These are phyloP conservation scores for Lithophane leautieri DNA, from an alignment of 2,888 invertebrate species.

Conservation along the genomic window DNA sequence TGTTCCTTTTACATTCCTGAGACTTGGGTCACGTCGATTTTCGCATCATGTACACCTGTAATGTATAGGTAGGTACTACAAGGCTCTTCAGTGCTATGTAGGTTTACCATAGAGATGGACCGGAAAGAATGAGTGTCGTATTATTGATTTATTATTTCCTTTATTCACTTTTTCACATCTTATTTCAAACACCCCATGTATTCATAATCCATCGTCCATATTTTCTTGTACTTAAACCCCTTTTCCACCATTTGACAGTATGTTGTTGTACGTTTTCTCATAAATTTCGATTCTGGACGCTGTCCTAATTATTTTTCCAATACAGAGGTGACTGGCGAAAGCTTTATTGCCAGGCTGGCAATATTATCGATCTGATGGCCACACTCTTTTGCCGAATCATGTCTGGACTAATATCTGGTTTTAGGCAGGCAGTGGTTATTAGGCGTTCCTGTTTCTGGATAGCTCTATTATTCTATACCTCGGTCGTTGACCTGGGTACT, in stretches of 20 bases:
- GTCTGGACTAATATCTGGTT: constrained; percentile 16
- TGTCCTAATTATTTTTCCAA: constrained; percentile 64
- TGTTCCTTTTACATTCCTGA: neutral
- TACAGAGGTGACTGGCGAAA: constrained; percentile 59
- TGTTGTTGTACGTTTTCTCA: constrained; percentile 22
- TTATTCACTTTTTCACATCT: neutral
- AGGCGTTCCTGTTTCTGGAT: constrained; percentile 2
- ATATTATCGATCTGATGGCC: constrained; percentile 50
- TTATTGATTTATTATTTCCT: neutral
- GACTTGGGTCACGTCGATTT: neutral
- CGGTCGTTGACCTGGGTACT: too few relatives aligned
- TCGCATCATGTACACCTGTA: neutral
- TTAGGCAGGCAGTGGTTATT: constrained; percentile 1
- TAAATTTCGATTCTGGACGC: constrained; percentile 14
- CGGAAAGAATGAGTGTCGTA: neutral
- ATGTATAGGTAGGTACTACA: too few relatives aligned
- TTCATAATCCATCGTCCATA: neutral
- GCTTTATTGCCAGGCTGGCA: constrained; percentile 24
- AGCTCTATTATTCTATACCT: neutral
- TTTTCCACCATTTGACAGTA: constrained; percentile 6
- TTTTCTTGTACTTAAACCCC: neutral
- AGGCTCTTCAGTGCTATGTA: neutral
- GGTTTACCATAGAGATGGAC: neutral
- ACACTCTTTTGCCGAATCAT: constrained; percentile 35
- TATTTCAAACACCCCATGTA: neutral